A percentile compares a stretch with the other conserved stretches of the same genome.
Evolutionary conservation across 2,113 vertebrate species (phyloP).

Genomic region (Montifringilla adamsi): DNA sequence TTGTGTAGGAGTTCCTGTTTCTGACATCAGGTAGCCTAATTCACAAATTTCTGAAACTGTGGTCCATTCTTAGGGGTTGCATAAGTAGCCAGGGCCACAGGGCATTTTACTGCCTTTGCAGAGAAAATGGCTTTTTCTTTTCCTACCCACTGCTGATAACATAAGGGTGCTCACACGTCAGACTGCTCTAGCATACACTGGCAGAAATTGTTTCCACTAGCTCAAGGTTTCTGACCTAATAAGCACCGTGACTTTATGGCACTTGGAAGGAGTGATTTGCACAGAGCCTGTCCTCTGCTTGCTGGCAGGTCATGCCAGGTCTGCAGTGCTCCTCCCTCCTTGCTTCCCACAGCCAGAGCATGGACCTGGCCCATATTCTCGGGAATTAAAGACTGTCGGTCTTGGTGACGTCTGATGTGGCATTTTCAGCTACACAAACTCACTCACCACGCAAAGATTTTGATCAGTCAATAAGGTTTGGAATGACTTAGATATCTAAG

Average conservation of each 20-base stretch:
- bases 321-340: background rate
- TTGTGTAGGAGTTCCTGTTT: background rate
- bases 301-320: background rate
- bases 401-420: background rate
- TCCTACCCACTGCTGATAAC: background rate
- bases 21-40: background rate
- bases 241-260: background rate
- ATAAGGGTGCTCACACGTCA: background rate
- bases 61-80: fast-evolving
- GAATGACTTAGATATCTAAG: background rate
- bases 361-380: background rate
- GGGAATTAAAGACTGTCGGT: fast-evolving
- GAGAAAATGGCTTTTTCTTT: background rate
- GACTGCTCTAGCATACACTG: background rate
- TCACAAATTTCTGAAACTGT: background rate
- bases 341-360: background rate
- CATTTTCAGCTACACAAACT: background rate
- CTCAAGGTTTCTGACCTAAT: background rate
- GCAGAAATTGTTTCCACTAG: background rate
- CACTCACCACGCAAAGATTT: background rate
- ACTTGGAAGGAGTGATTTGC: background rate
- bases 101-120: background rate
- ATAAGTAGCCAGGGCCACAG: background rate
- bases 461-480: background rate
- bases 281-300: background rate